Conservation (phyloP, 2,797 vertebrate genomes). For the Euthynnus affinis region DNA sequence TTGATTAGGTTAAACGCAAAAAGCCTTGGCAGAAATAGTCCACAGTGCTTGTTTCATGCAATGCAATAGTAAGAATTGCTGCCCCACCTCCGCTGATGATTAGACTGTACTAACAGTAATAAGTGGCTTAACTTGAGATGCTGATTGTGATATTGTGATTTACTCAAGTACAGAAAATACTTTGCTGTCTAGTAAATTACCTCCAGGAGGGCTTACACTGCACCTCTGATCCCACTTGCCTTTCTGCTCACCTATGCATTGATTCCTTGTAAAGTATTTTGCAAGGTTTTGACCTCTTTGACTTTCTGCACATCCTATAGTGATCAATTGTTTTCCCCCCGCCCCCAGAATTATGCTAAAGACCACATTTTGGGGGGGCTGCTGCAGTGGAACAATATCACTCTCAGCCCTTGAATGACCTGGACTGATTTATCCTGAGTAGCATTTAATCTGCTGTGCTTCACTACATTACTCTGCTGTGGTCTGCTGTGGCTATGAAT, state of each 20-base stretch:
- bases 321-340: no score
- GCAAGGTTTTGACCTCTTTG: not conserved
- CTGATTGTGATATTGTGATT: conserved; percentile 38
- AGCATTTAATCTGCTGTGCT: conserved; percentile 76
- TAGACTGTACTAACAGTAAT: conserved; percentile 36
- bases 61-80: conserved; percentile 34
- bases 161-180: conserved; percentile 22
- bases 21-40: conserved; percentile 26
- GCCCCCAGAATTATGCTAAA: conserved; percentile 3
- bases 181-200: conserved; percentile 23
- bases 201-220: not conserved
- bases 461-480: conserved; percentile 63
- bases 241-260: conserved; percentile 20
- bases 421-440: conserved; percentile 74
- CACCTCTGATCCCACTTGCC: not conserved
- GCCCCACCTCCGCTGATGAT: conserved; percentile 29
- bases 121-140: conserved; percentile 42
- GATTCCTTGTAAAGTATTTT: conserved; percentile 12
- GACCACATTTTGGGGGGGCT: conserved; percentile 6
- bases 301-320: conserved; percentile 9
- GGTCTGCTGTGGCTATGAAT: conserved; percentile 52
- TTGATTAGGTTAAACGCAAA: conserved; percentile 29
- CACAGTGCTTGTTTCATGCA: conserved; percentile 9
- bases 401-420: conserved; percentile 67
- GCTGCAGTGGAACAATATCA: conserved; percentile 62